phyloP scores from a whole-genome alignment of 2,113 vertebrate species.

The Tachycineta bicolor region DNA sequence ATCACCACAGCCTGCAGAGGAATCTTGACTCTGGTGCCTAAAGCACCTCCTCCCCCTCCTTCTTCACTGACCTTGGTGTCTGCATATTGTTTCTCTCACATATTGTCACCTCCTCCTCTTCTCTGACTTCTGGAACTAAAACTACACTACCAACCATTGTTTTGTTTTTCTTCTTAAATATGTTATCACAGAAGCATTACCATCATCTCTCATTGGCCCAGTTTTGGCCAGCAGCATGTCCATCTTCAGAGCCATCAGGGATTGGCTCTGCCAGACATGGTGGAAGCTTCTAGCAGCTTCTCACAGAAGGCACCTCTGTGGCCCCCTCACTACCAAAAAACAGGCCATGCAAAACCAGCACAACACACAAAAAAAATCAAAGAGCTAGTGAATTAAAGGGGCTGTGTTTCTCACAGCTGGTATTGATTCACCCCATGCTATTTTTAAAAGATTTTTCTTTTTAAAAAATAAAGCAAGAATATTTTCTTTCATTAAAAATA shows the following conservation, averaged over 20 bases:
- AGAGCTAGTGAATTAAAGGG: neutral
- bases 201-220: neutral
- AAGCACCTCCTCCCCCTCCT: neutral
- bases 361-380: neutral
- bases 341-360: neutral
- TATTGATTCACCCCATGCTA: neutral
- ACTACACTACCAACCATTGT: neutral
- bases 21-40: fast-evolving
- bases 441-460: neutral
- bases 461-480: neutral
- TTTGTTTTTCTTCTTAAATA: neutral
- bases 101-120: neutral
- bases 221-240: neutral
- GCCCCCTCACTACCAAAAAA: neutral
- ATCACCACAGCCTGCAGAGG: neutral
- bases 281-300: neutral
- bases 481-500: neutral
- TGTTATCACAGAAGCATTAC: neutral
- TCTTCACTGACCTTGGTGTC: neutral
- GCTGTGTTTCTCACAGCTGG: neutral
- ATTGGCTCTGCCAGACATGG: neutral
- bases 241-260: neutral
- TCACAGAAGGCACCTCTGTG: neutral
- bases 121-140: neutral
- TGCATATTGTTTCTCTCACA: neutral